These are phyloP conservation scores for Andrena praecox DNA, from an alignment of 2,888 invertebrate species.

Conservation along the genomic window DNA sequence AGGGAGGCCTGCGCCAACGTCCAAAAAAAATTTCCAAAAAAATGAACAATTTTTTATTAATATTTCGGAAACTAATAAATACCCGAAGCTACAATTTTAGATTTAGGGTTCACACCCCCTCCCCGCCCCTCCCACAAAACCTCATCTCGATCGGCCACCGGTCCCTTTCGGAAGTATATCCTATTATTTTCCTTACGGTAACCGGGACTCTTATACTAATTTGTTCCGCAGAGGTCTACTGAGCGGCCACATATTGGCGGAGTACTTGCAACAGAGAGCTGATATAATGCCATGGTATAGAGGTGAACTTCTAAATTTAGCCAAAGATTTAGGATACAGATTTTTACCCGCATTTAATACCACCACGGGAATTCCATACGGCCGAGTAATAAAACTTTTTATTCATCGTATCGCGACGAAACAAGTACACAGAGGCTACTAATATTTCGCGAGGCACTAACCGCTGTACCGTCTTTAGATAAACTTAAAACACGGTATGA, in stretches of 20 bases:
- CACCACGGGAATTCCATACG: conserved; percentile 98
- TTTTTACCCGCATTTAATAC: conserved; percentile 99
- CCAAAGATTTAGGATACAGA: conserved; percentile 96
- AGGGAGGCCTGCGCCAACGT: too few species aligned
- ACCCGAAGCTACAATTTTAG: too few species aligned
- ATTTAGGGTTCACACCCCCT: too few species aligned
- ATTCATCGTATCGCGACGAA: conserved; percentile 28
- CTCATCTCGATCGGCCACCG: too few species aligned
- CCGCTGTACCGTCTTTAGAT: conserved; percentile 86
- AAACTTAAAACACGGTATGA: conserved; percentile 93
- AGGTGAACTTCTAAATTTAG: conserved; percentile 95
- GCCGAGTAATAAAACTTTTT: conserved; percentile 88
- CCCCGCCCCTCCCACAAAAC: too few species aligned
- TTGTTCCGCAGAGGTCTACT: conserved; percentile 90
- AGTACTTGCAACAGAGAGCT: conserved; percentile 91
- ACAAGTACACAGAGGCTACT: background rate
- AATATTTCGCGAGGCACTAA: background rate
- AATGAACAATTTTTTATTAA: too few species aligned
- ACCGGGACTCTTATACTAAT: conserved; percentile 9
- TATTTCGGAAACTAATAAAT: too few species aligned
- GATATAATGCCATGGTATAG: conserved; percentile 93
- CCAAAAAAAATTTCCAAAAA: too few species aligned
- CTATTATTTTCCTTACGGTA: background rate
- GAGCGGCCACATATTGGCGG: conserved; percentile 96
- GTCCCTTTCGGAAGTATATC: too few species aligned